Evolutionary conservation across 1,140 invertebrate species (phyloP).

Genomic region (Drosophila miranda): DNA sequence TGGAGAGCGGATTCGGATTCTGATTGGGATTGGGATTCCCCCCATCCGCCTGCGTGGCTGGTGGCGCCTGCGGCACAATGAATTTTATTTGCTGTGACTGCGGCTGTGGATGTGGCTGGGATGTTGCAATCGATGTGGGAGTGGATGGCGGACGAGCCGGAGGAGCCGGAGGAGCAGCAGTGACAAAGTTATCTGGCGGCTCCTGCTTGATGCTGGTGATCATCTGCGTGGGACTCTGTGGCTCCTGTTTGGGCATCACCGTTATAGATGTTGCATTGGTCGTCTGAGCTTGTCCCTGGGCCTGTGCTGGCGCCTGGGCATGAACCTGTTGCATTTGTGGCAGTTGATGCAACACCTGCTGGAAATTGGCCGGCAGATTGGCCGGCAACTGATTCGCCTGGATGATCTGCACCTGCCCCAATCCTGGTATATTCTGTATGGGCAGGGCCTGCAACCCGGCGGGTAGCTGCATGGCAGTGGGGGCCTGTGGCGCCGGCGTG

Average conservation of each 20-base stretch:
- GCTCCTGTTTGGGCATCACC: conserved; percentile 74
- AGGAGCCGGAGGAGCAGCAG: conserved; percentile 38
- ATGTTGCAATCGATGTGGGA: conserved; percentile 15
- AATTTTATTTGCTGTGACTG: conserved; percentile 65
- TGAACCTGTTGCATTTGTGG: conserved; percentile 43
- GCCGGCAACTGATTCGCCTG: conserved; percentile 74
- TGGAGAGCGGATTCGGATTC: conserved; percentile 20
- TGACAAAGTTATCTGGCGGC: conserved; percentile 65
- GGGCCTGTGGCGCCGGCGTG: conserved; percentile 61
- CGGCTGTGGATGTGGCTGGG: conserved; percentile 13
- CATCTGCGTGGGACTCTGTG: conserved; percentile 73
- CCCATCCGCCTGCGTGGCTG: conserved; percentile 46
- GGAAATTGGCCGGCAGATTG: conserved; percentile 65
- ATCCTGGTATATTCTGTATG: conserved; percentile 88
- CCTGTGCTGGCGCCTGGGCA: conserved; percentile 32
- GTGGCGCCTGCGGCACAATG: conserved; percentile 4
- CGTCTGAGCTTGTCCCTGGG: neutral
- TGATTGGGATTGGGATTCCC: too few relatives aligned
- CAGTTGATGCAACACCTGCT: conserved; percentile 66
- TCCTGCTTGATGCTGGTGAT: conserved; percentile 79
- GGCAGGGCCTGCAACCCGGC: conserved; percentile 85
- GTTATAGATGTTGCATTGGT: too few relatives aligned
- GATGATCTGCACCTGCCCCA: conserved; percentile 89
- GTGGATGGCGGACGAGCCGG: conserved; percentile 31
- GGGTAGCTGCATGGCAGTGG: conserved; percentile 65